phyloP scores from a whole-genome alignment of 35 echinoderm and acorn worm species.

The Lytechinus variegatus region DNA sequence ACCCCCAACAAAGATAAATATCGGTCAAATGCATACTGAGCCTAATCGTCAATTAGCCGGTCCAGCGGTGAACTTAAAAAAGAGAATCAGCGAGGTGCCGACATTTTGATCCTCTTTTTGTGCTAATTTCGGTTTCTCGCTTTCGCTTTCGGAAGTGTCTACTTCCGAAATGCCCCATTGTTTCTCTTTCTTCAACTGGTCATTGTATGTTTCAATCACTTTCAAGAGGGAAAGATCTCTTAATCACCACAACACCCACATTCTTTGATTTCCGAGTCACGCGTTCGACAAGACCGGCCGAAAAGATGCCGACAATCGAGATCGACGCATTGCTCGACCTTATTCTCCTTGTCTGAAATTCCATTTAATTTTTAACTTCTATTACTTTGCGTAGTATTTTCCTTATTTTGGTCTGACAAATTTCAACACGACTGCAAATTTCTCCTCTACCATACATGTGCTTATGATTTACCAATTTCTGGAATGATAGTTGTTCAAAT shows the following conservation, averaged over 20 bases:
- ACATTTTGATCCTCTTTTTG: neutral
- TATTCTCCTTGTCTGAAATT: neutral
- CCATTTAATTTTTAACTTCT: neutral
- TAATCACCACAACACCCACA: neutral
- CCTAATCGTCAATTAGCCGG: neutral
- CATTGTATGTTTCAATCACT: neutral
- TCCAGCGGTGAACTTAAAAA: neutral
- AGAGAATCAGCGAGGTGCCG: neutral
- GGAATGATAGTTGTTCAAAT: too few species aligned
- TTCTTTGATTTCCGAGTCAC: neutral
- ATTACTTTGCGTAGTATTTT: too few species aligned
- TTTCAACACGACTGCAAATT: too few species aligned
- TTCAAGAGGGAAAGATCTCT: neutral
- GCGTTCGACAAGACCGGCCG: neutral
- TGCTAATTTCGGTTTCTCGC: neutral
- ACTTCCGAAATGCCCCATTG: neutral
- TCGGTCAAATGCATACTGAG: neutral
- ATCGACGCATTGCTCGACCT: neutral
- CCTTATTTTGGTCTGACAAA: too few species aligned
- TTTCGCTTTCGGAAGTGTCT: constrained; percentile 17
- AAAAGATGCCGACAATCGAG: neutral
- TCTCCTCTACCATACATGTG: too few species aligned
- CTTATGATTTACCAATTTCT: too few species aligned
- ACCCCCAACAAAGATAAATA: constrained; percentile 12
- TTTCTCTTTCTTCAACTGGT: neutral